These are phyloP conservation scores for Pachyramphus minor DNA, from an alignment of 2,113 vertebrate species.

Conservation along the genomic window DNA sequence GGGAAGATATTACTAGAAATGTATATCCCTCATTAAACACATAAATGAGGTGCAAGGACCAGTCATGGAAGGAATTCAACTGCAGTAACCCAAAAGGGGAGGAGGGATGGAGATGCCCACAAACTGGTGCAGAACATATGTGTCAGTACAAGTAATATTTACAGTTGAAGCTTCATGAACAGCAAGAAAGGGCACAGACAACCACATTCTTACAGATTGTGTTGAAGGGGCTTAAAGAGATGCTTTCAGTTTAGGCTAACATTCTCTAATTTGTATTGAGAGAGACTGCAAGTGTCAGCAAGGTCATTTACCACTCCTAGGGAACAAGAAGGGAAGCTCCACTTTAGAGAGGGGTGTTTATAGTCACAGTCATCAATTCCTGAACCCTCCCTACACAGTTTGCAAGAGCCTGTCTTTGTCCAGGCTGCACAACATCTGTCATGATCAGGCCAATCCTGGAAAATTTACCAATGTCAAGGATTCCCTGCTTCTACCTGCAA, in stretches of 20 bases:
- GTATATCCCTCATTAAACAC: background rate
- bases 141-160: conserved; percentile 46
- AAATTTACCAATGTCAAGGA: background rate
- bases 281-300: conserved; percentile 30
- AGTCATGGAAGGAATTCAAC: background rate
- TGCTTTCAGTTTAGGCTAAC: conserved; percentile 51
- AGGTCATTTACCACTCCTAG: conserved; percentile 8
- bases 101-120: background rate
- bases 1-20: background rate
- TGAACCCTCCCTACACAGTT: background rate
- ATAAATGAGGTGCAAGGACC: background rate
- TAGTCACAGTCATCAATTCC: background rate
- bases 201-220: conserved; percentile 48
- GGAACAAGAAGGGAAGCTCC: background rate
- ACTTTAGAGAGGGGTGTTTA: background rate
- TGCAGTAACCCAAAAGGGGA: background rate
- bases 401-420: background rate
- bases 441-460: background rate
- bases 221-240: conserved; percentile 39
- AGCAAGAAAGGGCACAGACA: conserved; percentile 47
- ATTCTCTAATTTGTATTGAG: conserved; percentile 49
- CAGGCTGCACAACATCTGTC: background rate
- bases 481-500: background rate
- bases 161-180: background rate
- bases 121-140: conserved; percentile 44